Evolutionary conservation across 2,888 invertebrate species (phyloP), one percentile per base, ranked within the genome.

Genomic region (Melangyna quadrimaculata): DNA sequence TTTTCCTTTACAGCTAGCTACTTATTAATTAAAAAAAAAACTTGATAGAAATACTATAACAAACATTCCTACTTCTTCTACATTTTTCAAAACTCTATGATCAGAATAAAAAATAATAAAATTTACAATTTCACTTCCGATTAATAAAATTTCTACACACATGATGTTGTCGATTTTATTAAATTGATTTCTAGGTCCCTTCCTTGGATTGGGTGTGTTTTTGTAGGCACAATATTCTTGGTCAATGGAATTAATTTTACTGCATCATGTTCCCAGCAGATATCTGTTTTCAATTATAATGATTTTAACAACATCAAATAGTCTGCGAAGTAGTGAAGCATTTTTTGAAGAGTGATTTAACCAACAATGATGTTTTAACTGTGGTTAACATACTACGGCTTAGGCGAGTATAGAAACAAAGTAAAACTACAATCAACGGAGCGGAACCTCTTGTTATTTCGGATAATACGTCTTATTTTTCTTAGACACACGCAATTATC

Each of bases 201-300:
- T 3, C 2, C 0, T 12, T 57, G 12, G 10, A n/a, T 35, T 19
- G 29, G 35, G 19, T 59, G 59, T 37, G 59, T 19, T 35, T 19
- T 9, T 22, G 59, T n/a, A 59, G 29, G 17, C 14, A n/a, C n/a
- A n/a, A 14, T 37, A 37, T 22, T 59, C 12, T 37, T 37, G 59
- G 59, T 59, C 59, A 35, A 59, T 29, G 12, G 1, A 57, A 19
- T 9, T 19, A 19, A 57, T 22, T 57, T 35, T 22, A 9, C 17
- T 8, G 22, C 27, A 22, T 14, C 27, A 22, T 14, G 14, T 37
- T 22, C 3, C 59, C 35, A 37, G 14, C 12, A 22, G 35, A 59
- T 59, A 78, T 63, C 74, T 51, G 59, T 74, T 78, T 70, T 48
- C 72, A 78, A 55, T 71, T 17, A 53, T 17, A 53, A 72, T 72